Percentiles rank a stretch among this genome's conserved stretches.
Evolutionary conservation across 2,113 vertebrate species (phyloP).

Genomic region (Monopterus albus): DNA sequence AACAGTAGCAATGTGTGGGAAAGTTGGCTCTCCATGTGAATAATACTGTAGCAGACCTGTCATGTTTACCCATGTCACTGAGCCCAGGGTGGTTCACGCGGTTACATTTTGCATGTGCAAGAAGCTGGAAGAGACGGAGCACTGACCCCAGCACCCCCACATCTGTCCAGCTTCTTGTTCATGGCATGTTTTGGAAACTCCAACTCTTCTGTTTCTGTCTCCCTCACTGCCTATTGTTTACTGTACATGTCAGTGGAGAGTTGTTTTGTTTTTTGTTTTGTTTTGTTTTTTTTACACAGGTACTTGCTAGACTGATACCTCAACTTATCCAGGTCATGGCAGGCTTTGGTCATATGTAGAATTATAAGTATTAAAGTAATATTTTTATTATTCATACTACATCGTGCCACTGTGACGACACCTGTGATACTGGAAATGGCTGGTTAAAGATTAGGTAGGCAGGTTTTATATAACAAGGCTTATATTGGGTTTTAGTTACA

Average conservation of each 20-base stretch:
- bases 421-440: conserved; percentile 62
- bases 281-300: conserved; percentile 23
- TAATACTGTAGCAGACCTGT: conserved; percentile 43
- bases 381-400: conserved; percentile 45
- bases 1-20: conserved; percentile 23
- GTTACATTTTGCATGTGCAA: conserved; percentile 9
- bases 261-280: too few relatives aligned
- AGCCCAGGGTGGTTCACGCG: conserved; percentile 16
- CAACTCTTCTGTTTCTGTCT: background rate
- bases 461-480: conserved; percentile 32
- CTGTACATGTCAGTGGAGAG: conserved; percentile 2
- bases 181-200: background rate
- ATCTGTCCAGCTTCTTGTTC: background rate
- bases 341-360: conserved; percentile 56
- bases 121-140: background rate
- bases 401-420: conserved; percentile 61
- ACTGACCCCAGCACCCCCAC: conserved; percentile 18
- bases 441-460: conserved; percentile 20
- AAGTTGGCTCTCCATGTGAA: conserved; percentile 25
- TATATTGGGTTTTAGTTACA: conserved; percentile 58
- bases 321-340: conserved; percentile 61
- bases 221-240: conserved; percentile 15
- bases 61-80: conserved; percentile 37
- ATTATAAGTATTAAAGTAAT: conserved; percentile 59
- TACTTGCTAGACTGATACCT: conserved; percentile 62